Evolutionary conservation across 2,797 vertebrate genomes (phyloP), one percentile per base, ranked within the genome.

Genomic region (Channa striata): DNA sequence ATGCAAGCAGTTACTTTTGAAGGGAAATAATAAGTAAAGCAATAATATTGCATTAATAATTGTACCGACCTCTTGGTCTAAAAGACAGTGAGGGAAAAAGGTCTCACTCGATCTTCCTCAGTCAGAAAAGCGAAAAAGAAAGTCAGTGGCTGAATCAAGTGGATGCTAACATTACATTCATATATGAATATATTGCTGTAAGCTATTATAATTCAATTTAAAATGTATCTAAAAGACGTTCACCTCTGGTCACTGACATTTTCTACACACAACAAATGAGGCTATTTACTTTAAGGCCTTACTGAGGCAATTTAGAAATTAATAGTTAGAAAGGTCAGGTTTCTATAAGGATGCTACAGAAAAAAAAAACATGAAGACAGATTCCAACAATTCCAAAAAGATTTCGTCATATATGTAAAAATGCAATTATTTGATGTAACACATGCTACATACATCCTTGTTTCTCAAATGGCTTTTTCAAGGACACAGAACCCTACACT

Each of bases 401-500:
- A 11, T 17, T 33, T 49, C 20, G 1, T n/a, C 49, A 56, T 46
- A 10, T 20, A 44, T 40, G 37, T 43, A 23, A 25, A 56, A 50
- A 49, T 50, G 44, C 11, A n/a, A 59, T 1, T 48, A 21, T 12
- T 19, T 40, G 12, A 54, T 63, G 36, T 33, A 51, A 19, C 10
- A 43, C 36, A 1, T 36, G 12, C 17, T 47, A 13, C 19, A 39
- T 0, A 44, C 50, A 8, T 34, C 60, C 11, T 12, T 6, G 51
- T 59, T 77, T 19, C 43, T 75, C 44, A 43, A 30, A 68, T 40
- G 58, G 42, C 19, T 76, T 40, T 59, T 64, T 78, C 68, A 83
- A 84, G 73, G 75, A 77, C 75, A 43, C 78, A 66, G 75, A 71
- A 8, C 65, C 14, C 3, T 4, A 7, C 39, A 66, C 20, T 53